Base-by-base conservation (phyloP, 2,113 vertebrate species). In the Charadrius vociferus region DNA sequence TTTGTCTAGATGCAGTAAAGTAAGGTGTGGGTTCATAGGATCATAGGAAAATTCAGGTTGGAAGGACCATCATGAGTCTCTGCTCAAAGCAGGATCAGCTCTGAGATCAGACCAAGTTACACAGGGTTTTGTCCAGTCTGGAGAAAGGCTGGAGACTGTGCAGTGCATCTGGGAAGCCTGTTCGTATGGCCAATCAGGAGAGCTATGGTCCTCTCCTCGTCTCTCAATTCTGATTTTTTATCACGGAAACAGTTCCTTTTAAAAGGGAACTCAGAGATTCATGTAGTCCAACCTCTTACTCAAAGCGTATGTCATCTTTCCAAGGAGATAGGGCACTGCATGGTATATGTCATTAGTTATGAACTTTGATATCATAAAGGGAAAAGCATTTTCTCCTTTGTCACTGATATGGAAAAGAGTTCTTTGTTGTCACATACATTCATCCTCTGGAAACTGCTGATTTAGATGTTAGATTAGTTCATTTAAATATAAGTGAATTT, bases 311-410 rank as follows among this genome's bases (percentile, higher is more conserved):
- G 18, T 9, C 6, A 1, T 39, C 24, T 53, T 80, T 68, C 30
- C 72, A 41, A 68, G 62, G 27, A 37, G 26, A n/a, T 1, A 3
- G n/a, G 70, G 3, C 16, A 39, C 45, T 77, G 21, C 6, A 2
- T 16, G 45, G 37, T 50, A 10, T 30, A 53, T 37, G 45, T n/a
- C 79, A 63, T 37, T 58, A 58, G 32, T 27, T 81, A 47, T 7
- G 29, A 88, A 81, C 30, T 27, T 66, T 61, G 47, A 7, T 37
- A 81, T 71, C 50, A 37, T 5, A 26, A 91, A 77, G 39, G 29
- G 32, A 91, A 95, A 93, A 93, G 22, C 49, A 72, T 88, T 92
- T 92, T 66, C 77, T 81, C 27, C 61, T 89, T 79, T 93, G 59
- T 50, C 65, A 87, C 47, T 67, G 52, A 70, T 67, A 39, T 2